phyloP scores from a whole-genome alignment of 2,113 vertebrate genomes.

The Phalacrocorax aristotelis region DNA sequence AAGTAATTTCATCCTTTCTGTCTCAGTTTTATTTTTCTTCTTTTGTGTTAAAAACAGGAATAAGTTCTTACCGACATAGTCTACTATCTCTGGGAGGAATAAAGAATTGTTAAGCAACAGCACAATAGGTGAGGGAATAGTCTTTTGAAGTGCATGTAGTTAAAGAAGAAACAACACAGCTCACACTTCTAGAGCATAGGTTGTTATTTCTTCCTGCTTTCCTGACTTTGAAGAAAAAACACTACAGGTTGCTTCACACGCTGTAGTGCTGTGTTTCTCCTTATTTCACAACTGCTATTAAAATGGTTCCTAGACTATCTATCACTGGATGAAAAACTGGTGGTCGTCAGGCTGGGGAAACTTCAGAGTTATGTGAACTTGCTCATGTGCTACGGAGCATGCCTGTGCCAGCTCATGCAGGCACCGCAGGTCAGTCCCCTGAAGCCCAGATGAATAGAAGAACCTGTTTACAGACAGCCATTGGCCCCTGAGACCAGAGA shows the following conservation, averaged over 20 bases:
- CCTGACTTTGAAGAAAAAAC: background rate
- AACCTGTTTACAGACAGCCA: background rate
- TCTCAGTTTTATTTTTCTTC: background rate
- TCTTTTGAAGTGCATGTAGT: background rate
- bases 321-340: background rate
- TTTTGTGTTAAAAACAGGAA: background rate
- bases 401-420: background rate
- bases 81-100: background rate
- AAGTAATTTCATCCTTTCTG: background rate
- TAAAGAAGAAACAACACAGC: background rate
- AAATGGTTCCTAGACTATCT: background rate
- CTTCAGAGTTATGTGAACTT: background rate
- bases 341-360: background rate
- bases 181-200: background rate
- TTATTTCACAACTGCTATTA: background rate
- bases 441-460: background rate
- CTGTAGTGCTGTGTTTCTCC: background rate
- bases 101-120: slow-evolving; percentile 6
- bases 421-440: background rate
- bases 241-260: background rate
- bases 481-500: background rate
- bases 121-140: background rate
- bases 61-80: background rate
- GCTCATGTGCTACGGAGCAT: accelerated
- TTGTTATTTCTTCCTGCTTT: background rate